Evolutionary conservation across 1,140 invertebrate genomes (phyloP).

Genomic region (Lepidurus apus): DNA sequence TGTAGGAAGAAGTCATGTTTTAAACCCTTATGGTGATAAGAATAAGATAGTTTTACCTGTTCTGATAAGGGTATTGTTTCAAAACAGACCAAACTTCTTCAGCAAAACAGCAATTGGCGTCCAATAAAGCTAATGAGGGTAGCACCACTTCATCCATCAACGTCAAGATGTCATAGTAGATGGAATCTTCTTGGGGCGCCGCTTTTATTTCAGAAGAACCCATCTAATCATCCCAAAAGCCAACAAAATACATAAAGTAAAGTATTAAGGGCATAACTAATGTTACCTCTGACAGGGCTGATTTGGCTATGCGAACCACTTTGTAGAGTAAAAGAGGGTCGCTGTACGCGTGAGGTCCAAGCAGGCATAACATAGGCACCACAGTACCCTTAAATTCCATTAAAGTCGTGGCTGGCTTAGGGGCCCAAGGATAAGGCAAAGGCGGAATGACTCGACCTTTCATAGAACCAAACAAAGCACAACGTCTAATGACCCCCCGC

Average conservation of each 20-base stretch:
- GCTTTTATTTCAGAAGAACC: slow-evolving; percentile 37
- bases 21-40: neutral
- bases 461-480: neutral
- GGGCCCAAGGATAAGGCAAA: slow-evolving; percentile 52
- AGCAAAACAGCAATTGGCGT: slow-evolving; percentile 89
- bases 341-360: slow-evolving; percentile 81
- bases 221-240: slow-evolving; percentile 1
- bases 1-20: neutral
- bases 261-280: neutral
- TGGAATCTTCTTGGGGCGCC: slow-evolving; percentile 44
- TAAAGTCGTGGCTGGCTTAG: slow-evolving; percentile 56
- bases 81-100: slow-evolving; percentile 93
- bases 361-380: slow-evolving; percentile 76
- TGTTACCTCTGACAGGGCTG: slow-evolving; percentile 48
- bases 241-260: neutral
- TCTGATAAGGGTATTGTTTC: slow-evolving; percentile 86
- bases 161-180: slow-evolving; percentile 74
- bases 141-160: slow-evolving; percentile 81
- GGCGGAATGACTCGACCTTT: neutral
- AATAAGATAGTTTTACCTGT: slow-evolving; percentile 52
- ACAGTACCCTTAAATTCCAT: slow-evolving; percentile 68
- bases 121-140: slow-evolving; percentile 83
- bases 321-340: slow-evolving; percentile 87
- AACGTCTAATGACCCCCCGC: neutral
- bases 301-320: slow-evolving; percentile 60